Evolutionary conservation across 2,888 invertebrate genomes (phyloP), one percentile per base, ranked within the genome.

Genomic region (Netelia fuscicornis): DNA sequence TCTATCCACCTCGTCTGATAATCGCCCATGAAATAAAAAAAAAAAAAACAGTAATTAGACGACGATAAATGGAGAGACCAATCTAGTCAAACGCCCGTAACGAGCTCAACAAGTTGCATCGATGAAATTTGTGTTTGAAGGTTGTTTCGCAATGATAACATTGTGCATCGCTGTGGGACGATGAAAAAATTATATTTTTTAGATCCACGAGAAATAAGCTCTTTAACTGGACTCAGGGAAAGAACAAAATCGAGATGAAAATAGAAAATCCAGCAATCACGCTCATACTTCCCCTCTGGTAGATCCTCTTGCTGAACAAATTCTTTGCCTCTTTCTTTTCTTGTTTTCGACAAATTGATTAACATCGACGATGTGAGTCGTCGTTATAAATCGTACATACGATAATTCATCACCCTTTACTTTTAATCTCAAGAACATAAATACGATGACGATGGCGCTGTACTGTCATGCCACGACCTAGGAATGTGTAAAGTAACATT

Each of bases 401-500:
- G 65, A 8, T 58, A 75, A 64, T 65, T 72, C 42, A 67, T 62
- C 71, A 78, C 30, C 89, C 88, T 90, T 87, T 82, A 70, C 86
- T 88, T 89, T 84, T 87, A 87, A 84, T 86, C 52, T n/a, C n/a
- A 23, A 62, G 30, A 65, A 68, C 54, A 74, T 17, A 75, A 60
- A 71, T 20, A 77, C 62, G 68, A 70, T 62, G 70, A 79, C 44
- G 56, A 75, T 79, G 65, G 48, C 62, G 80, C 54, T 78, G 75
- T 84, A 80, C 81, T 81, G 81, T 85, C 86, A 86, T 83, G 80
- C 88, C 86, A 89, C 81, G 88, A 90, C 83, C 89, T 86, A 86
- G 86, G 76, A 86, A 83, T 89, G 87, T 91, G 89, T 90, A 90
- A 85, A 88, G 77, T 87, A 89, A 88, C 88, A 88, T 86, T 76